A percentile compares a stretch with the other conserved stretches of the same genome.
Conservation (phyloP, 2,113 vertebrate genomes). For the Corythaeola cristata region DNA sequence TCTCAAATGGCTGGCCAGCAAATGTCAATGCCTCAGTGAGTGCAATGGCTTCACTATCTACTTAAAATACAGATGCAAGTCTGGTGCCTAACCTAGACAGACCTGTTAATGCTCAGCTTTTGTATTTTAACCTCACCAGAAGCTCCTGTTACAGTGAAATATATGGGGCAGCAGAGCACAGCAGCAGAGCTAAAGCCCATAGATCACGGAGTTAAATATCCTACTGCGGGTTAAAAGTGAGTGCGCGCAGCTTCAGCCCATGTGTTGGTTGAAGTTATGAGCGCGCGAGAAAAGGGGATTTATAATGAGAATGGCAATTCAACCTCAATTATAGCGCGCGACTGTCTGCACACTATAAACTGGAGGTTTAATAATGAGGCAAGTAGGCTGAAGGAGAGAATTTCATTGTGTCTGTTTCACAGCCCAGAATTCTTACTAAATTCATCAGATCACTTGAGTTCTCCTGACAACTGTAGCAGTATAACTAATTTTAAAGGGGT, state of each 20-base stretch:
- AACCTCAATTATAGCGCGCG: constrained; percentile 42
- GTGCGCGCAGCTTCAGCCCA: not conserved
- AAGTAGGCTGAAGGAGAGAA: constrained; percentile 37
- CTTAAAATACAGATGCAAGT: not conserved
- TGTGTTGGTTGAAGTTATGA: constrained; percentile 55
- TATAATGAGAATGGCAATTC: constrained; percentile 65
- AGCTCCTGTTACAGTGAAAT: constrained; percentile 11
- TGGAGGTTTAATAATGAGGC: constrained; percentile 57
- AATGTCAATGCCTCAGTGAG: not conserved
- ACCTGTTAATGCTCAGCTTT: not conserved
- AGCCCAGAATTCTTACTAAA: constrained; percentile 47
- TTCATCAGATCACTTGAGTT: constrained; percentile 45
- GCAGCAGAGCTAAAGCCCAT: not conserved
- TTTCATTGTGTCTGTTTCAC: constrained; percentile 48
- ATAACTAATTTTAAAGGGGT: constrained; percentile 58
- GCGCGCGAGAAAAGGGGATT: constrained; percentile 7
- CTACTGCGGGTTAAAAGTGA: constrained; percentile 30
- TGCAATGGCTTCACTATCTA: not conserved
- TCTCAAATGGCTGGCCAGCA: not conserved
- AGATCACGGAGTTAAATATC: constrained; percentile 45
- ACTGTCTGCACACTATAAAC: constrained; percentile 62
- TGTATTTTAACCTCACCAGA: not conserved
- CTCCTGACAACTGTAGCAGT: constrained; percentile 57
- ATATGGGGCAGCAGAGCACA: constrained; percentile 11
- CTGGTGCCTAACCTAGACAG: not conserved